Evolutionary conservation across 2,797 vertebrate genomes (phyloP), one percentile per base, ranked within the genome.

Genomic region (Chiloscyllium punctatum): DNA sequence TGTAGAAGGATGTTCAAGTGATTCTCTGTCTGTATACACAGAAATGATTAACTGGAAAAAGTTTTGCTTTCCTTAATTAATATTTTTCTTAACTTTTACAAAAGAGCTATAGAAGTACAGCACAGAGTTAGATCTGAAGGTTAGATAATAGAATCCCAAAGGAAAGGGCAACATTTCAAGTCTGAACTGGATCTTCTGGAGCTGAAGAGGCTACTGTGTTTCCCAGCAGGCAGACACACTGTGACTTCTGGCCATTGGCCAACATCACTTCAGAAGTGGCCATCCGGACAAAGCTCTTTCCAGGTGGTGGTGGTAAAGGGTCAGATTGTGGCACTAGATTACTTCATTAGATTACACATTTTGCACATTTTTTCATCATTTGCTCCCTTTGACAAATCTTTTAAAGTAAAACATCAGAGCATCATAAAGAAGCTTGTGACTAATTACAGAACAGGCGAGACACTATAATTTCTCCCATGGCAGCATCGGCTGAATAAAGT

Each of bases 311-410:
- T 91, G 62, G 62, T 92, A 42, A 42, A 21, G n/a, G 66, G 62
- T 69, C 90, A 92, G 66, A 37, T 42, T 92, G 62, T 69, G 62
- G n/a, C 33, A 42, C 62, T 11, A 68, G n/a, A 92, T 37, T 42
- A 23, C 8, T 42, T 42, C n/a, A 42, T 91, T 91, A 37, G 33
- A 21, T 66, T 91, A 62, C 33, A 37, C 16, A 91, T 69, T 92
- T 84, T 84, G 82, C 53, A 91, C 53, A 91, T 91, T 91, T 15
- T 91, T 95, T 95, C 69, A 95, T 95, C 94, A 74, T 23, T n/a
- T 51, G 30, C 68, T 33, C 94, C 27, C 72, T 53, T 91, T 74
- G 71, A 77, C 71, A 95, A 94, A 71, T 48, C 37, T 57, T 71
- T 90, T 90, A 62, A 68, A 69, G 66, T 15, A 62, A 25, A 42